Evolutionary conservation across 2,888 invertebrate species (phyloP), one percentile per base, ranked within the genome.

Genomic region (Sipunculus nudus): DNA sequence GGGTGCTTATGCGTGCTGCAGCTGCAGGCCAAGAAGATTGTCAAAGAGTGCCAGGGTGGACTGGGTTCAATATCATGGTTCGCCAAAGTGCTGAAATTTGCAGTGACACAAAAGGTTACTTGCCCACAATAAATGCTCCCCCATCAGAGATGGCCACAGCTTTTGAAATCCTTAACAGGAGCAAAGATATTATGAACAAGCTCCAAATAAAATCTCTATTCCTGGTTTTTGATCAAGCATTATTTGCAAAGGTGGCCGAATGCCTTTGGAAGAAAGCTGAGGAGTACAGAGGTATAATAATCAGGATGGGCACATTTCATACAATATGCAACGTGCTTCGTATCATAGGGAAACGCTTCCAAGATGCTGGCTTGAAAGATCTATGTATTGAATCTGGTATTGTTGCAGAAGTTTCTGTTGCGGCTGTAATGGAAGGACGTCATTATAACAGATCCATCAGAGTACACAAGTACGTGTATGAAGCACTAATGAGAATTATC

Each of bases 321-420:
- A 61, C 53, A 31, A 21, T 53, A n/a, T 55, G 53, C 29, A 52
- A 54, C 31, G 25, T 43, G n/a, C 29, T 63, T n/a, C 38, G 13
- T 2, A 55, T 70, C 28, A 48, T 73, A 31, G 67, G 65, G 2
- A 73, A 71, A 46, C 41, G n/a, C n/a, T 72, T 70, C 46, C 16
- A 47, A 16, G 68, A 69, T 52, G 64, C 55, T 32, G 65, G 68
- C 16, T 31, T 72, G 19, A 10, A 47, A 43, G 63, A 72, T 45
- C 21, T 72, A 3, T 35, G 48, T 23, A 52, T 65, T 5, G 67
- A 69, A 50, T 56, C 67, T 31, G 63, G 62, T 16, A 38, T 72
- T 19, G 53, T 71, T 28, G 71, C 67, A 19, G 59, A 65, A 48
- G 63, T 61, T 3, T 71, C 68, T 13, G 53, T 65, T 1, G 31